Evolutionary conservation across 2,113 vertebrate species (phyloP), one percentile per base, ranked within the genome.

Genomic region (Epinephelus lanceolatus): DNA sequence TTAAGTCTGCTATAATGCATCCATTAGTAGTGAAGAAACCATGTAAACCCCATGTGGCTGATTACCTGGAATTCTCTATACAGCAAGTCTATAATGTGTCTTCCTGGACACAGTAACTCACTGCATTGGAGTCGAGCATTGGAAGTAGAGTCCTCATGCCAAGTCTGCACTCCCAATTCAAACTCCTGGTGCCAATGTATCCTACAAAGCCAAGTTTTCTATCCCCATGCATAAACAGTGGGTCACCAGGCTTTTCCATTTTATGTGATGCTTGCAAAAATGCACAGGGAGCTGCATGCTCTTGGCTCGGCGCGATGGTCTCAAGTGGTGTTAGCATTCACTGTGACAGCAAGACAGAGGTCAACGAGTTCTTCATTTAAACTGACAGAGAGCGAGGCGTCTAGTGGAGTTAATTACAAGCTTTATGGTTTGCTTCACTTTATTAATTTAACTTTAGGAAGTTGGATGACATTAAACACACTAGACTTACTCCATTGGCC

Each of bases 381-480:
- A 83, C 73, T 67, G 83, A 85, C 86, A 81, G 74, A 86, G 70
- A 89, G 77, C 47, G 66, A 71, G 74, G 71, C 14, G 19, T 82
- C 74, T 77, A 13, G 51, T 72, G 71, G 52, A 89, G 78, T 85
- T 89, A 89, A 93, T 93, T 89, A 90, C 73, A 86, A 66, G 82
- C 86, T 62, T 83, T 85, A 86, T 76, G 90, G 86, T 84, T 89
- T 83, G 80, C 71, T 84, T 89, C 85, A 82, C 90, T 89, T 92
- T 86, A 91, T 85, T 88, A 85, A 84, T 91, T 87, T 77, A 88
- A 88, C 80, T 84, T 88, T 61, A 68, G 83, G 81, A 91, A 84
- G 78, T 78, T 67, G 53, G 78, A 77, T 76, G 89, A 89, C 83
- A 88, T 91, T 86, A 88, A 93, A 89, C 40, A 68, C 84, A 88